These are phyloP conservation scores for Amblyraja radiata DNA, from an alignment of 2,797 vertebrate species.

Conservation along the genomic window DNA sequence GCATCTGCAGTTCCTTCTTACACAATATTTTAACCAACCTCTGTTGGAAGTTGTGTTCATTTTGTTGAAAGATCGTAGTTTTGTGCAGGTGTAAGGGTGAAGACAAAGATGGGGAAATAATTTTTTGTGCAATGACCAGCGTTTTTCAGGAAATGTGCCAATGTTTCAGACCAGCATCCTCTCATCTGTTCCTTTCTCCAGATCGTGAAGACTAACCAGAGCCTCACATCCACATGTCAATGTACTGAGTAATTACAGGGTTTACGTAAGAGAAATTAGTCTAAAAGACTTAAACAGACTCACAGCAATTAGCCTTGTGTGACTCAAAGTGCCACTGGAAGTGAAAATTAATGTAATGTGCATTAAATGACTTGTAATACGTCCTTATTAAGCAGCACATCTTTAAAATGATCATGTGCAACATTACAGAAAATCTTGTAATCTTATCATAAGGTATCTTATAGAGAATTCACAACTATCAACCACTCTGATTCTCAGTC, in stretches of 20 bases:
- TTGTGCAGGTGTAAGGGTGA: neutral
- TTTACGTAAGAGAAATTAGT: neutral
- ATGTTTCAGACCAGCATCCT: too few species aligned
- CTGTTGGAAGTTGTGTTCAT: neutral
- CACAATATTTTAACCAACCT: neutral
- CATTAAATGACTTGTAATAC: neutral
- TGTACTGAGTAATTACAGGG: neutral
- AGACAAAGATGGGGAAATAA: neutral
- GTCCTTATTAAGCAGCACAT: conserved; percentile 15
- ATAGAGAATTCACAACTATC: neutral
- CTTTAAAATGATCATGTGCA: conserved; percentile 42
- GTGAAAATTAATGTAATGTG: neutral
- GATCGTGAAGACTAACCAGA: neutral
- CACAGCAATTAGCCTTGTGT: neutral
- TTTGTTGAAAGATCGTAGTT: neutral
- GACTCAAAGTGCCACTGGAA: neutral
- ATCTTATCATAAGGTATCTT: neutral
- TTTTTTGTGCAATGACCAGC: too few species aligned
- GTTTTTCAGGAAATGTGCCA: too few species aligned
- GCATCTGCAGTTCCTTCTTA: too few species aligned
- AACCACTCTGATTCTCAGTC: neutral
- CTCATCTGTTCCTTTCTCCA: neutral
- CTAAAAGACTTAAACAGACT: neutral
- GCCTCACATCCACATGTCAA: neutral
- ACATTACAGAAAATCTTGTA: conserved; percentile 40